These are phyloP conservation scores for Calliopsis andreniformis DNA, from an alignment of 1,140 invertebrate genomes.

Conservation along the genomic window DNA sequence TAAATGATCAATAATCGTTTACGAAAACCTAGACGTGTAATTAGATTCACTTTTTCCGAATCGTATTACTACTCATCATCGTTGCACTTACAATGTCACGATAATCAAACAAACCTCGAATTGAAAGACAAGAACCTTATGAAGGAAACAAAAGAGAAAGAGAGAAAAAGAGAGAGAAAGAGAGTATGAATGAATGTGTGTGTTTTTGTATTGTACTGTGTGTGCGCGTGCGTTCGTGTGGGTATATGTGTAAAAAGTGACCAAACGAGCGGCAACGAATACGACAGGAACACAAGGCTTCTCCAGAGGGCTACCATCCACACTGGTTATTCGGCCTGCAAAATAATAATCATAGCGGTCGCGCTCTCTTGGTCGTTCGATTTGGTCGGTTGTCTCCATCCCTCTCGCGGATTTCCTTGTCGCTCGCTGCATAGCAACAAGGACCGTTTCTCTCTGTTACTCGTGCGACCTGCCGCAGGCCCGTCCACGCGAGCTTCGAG, in stretches of 20 bases:
- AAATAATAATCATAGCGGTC: conserved; percentile 68
- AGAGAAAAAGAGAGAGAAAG: no score
- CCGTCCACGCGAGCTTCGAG: conserved; percentile 47
- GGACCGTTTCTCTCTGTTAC: conserved; percentile 63
- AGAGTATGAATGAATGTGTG: no score
- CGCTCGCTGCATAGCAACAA: conserved; percentile 72
- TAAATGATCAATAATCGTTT: no score
- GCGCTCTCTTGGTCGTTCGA: conserved; percentile 55
- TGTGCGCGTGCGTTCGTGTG: no score
- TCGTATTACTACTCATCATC: no score
- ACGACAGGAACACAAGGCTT: conserved; percentile 11
- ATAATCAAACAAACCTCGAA: no score
- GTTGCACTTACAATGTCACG: no score
- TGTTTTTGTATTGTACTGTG: no score
- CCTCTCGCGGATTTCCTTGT: conserved; percentile 41
- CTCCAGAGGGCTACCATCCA: conserved; percentile 50
- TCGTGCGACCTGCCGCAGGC: conserved; percentile 39
- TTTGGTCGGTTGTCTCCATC: conserved; percentile 21
- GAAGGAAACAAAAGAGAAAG: conserved; percentile 16
- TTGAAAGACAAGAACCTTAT: conserved; percentile 9
- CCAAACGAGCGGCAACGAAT: conserved; percentile 44
- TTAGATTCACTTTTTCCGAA: no score
- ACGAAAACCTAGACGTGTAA: no score
- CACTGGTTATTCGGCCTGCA: conserved; percentile 65
- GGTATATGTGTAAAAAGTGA: no score